Evolutionary conservation across 2,797 vertebrate genomes (phyloP).

Genomic region (Syndactyla subalaris): DNA sequence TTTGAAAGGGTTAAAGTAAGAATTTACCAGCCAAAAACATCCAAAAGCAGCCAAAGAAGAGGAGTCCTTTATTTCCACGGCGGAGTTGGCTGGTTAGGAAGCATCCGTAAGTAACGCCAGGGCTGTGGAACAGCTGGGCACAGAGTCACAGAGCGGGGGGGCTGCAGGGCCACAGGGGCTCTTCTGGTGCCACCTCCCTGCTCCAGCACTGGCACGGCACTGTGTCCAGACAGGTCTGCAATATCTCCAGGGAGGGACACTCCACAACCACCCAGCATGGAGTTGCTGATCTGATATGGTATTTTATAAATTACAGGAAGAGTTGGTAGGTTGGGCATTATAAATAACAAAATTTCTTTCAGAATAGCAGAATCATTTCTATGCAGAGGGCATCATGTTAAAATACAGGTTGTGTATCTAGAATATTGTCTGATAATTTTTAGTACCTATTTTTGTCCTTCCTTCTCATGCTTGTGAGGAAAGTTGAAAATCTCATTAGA

Average conservation of each 20-base stretch:
- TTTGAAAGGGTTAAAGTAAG: constrained; percentile 82
- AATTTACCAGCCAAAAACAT: constrained; percentile 80
- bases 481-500: neutral
- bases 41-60: constrained; percentile 65
- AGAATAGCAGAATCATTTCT: neutral
- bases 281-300: neutral
- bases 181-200: neutral
- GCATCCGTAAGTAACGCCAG: constrained; percentile 74
- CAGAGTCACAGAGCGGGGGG: neutral
- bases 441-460: neutral
- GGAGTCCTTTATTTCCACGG: constrained; percentile 86
- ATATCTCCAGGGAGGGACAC: neutral
- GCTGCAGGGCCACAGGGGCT: too few relatives aligned
- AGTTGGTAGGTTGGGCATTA: neutral
- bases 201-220: neutral
- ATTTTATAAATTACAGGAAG: neutral
- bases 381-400: neutral
- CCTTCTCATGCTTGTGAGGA: neutral
- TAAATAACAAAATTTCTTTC: neutral
- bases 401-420: neutral
- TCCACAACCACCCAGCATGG: neutral
- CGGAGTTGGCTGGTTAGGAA: constrained; percentile 78
- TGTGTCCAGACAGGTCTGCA: neutral
- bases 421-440: neutral
- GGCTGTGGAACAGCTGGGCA: neutral